Conservation (phyloP, 37 sponge, comb jelly and placozoan genomes). For the Theonella swinhoei region DNA sequence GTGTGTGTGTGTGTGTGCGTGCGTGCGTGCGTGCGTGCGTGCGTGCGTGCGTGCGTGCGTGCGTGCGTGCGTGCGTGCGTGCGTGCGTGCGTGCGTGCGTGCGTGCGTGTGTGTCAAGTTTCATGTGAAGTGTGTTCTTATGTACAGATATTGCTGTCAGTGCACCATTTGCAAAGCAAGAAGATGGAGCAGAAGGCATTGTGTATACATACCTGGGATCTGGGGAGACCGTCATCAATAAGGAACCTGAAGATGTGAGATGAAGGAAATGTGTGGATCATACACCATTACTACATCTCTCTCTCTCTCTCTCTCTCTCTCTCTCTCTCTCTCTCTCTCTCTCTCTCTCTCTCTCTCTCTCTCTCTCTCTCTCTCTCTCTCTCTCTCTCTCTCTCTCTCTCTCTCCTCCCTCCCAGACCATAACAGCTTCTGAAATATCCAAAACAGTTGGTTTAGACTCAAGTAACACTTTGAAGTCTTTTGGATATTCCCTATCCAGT, state of each 20-base stretch:
- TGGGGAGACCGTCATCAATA: neutral
- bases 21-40: no score
- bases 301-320: no score
- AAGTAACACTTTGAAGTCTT: neutral
- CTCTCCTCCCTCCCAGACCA: neutral
- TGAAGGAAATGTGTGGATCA: neutral
- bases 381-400: neutral
- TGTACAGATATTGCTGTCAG: conserved; percentile 53
- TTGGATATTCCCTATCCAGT: conserved; percentile 61
- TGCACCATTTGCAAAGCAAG: conserved; percentile 30
- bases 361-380: no score
- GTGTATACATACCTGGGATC: conserved; percentile 54
- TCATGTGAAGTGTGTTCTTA: no score
- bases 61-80: no score
- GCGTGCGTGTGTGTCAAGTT: no score
- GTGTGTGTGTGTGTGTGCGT: conserved; percentile 14
- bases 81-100: no score
- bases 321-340: no score
- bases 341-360: no score
- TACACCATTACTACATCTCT: neutral
- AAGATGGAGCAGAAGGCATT: neutral
- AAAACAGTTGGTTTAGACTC: neutral
- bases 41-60: no score
- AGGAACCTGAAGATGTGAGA: conserved; percentile 27
- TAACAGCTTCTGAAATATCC: neutral